These are phyloP conservation scores for Athalia cordata DNA, from an alignment of 2,888 invertebrate species.

Conservation along the genomic window DNA sequence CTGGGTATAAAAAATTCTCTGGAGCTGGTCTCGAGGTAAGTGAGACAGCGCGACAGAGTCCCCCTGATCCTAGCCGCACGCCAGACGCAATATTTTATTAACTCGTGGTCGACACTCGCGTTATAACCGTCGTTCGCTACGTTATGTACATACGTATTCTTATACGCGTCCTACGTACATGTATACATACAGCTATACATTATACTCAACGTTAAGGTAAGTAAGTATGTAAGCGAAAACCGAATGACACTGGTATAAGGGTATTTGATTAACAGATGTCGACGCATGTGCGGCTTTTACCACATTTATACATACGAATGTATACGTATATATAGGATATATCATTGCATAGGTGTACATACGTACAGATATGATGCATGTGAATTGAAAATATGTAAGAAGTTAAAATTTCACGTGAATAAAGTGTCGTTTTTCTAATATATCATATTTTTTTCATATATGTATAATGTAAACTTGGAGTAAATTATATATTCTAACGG, in stretches of 20 bases:
- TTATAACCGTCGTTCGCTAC: background rate
- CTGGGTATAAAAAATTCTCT: too few species aligned
- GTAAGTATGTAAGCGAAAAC: conserved; percentile 25
- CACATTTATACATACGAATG: background rate
- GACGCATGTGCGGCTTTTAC: conserved; percentile 54
- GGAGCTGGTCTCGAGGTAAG: too few species aligned
- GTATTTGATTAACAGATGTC: conserved; percentile 65
- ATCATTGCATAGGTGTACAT: too few species aligned
- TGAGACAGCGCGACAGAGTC: too few species aligned
- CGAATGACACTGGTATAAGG: conserved; percentile 61
- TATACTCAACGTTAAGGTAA: background rate
- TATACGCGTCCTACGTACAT: background rate
- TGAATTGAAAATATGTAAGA: background rate
- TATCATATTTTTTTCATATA: background rate
- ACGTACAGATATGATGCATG: background rate
- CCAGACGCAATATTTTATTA: too few species aligned
- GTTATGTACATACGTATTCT: background rate
- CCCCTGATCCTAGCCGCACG: too few species aligned
- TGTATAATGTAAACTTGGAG: background rate
- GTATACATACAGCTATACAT: background rate
- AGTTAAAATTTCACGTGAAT: background rate
- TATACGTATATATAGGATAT: background rate
- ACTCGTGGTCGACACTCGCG: too few species aligned
- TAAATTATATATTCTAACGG: too few species aligned
- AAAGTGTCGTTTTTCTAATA: background rate